Percentiles rank a stretch among this genome's conserved stretches.
Conservation (phyloP, 1,140 invertebrate species). For the Thaumetopoea pityocampa region DNA sequence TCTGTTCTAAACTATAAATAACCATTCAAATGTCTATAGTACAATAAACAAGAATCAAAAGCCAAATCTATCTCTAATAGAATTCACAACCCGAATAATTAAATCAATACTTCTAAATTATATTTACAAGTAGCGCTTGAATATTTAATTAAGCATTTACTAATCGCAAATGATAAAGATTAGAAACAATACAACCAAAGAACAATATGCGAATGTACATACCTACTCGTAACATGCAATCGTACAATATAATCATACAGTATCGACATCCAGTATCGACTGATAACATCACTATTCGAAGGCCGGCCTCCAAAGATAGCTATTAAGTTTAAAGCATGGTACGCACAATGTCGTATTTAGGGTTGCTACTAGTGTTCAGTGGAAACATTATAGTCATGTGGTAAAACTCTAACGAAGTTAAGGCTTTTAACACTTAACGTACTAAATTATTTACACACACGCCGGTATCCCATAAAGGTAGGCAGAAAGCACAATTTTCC, state of each 20-base stretch:
- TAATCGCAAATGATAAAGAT: constrained; percentile 8
- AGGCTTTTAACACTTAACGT: too few species aligned
- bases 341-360: constrained; percentile 26
- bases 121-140: too few species aligned
- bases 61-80: neutral
- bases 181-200: constrained; percentile 6
- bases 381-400: constrained; percentile 2
- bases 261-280: constrained; percentile 56
- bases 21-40: neutral
- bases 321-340: constrained; percentile 63
- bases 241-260: constrained; percentile 31
- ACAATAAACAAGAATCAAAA: neutral
- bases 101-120: too few species aligned
- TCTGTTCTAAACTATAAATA: too few species aligned
- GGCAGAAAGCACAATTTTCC: too few species aligned
- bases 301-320: constrained; percentile 63
- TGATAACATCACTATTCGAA: constrained; percentile 50
- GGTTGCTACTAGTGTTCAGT: constrained; percentile 3
- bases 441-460: too few species aligned
- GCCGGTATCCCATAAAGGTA: too few species aligned
- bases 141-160: constrained; percentile 5
- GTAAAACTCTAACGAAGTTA: constrained; percentile 2
- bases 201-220: constrained; percentile 8
- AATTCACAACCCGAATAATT: too few species aligned
- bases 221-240: constrained; percentile 20